A percentile compares a stretch with the other conserved stretches of the same genome.
These are phyloP conservation scores for Lasioglossum zephyrum DNA, from an alignment of 2,888 invertebrate species.

Conservation along the genomic window DNA sequence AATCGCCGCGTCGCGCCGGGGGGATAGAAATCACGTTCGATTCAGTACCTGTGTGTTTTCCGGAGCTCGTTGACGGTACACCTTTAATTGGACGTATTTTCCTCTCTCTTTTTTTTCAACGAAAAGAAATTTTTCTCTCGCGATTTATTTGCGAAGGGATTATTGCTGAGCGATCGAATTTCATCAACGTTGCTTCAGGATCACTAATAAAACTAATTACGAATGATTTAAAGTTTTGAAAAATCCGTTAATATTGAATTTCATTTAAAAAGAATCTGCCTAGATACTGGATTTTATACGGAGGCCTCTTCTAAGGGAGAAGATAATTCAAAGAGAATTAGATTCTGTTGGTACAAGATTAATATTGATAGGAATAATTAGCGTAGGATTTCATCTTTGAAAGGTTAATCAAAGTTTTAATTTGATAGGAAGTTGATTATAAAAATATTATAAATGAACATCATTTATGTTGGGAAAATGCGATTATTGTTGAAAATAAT, in stretches of 20 bases:
- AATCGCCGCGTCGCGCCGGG: neutral
- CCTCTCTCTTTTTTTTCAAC: neutral
- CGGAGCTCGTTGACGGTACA: neutral
- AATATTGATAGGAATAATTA: neutral
- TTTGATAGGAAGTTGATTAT: neutral
- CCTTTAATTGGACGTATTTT: neutral
- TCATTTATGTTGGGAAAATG: neutral
- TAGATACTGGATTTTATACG: neutral
- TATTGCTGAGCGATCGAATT: neutral
- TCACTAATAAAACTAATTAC: neutral
- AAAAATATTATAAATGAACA: neutral
- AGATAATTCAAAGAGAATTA: neutral
- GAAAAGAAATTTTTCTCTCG: neutral
- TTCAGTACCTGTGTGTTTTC: neutral
- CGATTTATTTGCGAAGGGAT: no score
- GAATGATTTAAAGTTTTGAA: neutral
- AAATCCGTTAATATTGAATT: no score
- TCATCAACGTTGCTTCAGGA: neutral
- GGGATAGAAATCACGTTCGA: slow-evolving; percentile 16
- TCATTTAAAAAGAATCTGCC: neutral
- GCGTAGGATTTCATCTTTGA: neutral
- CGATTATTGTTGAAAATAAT: neutral
- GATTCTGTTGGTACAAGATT: neutral
- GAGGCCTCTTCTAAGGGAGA: neutral
- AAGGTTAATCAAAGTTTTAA: neutral